Base-by-base conservation (phyloP, 2,797 vertebrate genomes). In the Sebastes hubbsi region DNA sequence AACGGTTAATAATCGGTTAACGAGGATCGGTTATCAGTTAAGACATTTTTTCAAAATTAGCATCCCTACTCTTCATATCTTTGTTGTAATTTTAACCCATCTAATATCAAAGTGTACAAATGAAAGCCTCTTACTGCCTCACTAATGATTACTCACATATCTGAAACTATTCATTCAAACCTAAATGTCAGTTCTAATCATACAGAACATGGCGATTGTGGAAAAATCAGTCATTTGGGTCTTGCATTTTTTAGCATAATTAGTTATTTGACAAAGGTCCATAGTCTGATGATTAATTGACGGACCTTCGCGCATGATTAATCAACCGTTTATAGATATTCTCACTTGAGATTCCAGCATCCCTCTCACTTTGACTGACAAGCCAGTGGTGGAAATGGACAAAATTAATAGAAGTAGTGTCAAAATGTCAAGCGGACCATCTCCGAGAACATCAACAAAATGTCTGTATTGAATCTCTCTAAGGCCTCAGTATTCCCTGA, bases 351-450 rank as follows among this genome's bases (percentile, higher is more conserved):
- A 83, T 72, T 77, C 60, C 36, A 71, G 70, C 42, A 59, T 67
- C 20, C 68, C 56, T 62, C 70, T 80, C 25, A 89, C 77, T 89
- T 90, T 96, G 93, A 96, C 92, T 95, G 95, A 96, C 92, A 97
- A 90, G 92, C 91, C 89, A 86, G 91, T 89, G 84, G 93, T 94
- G 89, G 93, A 94, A 93, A 93, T 84, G 88, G 91, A 94, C 83
- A 92, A 90, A 95, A 94, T 91, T 94, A 92, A 93, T 91, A 93
- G 94, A 94, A 92, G 86, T 90, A 16, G 90, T 95, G 95, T 97
- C 96, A 96, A 96, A 95, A 96, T 96, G 96, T 96, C 96, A 96
- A 88, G 89, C 70, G 79, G 88, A 80, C 86, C 92, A 92, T 96
- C 93, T 94, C 86, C 87, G 89, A 94, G 95, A 84, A 76, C 71